Evolutionary conservation across 2,113 vertebrate species (phyloP), one percentile per base, ranked within the genome.

Genomic region (Progne subis): DNA sequence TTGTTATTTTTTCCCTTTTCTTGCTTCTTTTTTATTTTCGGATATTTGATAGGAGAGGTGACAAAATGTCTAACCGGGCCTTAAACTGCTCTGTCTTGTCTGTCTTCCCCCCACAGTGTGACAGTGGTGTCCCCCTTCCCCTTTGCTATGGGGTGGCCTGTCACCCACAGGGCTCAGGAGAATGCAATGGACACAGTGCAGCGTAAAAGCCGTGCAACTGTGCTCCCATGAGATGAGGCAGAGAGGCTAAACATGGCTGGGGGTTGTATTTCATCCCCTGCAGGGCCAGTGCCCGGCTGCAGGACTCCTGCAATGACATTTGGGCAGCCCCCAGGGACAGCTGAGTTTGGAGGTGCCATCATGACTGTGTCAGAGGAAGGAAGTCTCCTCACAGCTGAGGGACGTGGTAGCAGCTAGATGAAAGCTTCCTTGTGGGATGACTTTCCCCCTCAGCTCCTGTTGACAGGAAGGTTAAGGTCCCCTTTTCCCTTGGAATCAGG

Each of bases 171-270:
- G 56, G 78, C 57, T 23, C n/a, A 1, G 13, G 16, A 26, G 71
- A 74, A 43, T 47, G 32, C 1, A 3, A 7, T 1, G 4, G 53
- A 18, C 28, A 7, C 0, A 1, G 26, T 29, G 26, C 8, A 5
- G 3, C 24, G 71, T 61, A 41, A 15, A 71, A 65, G 55, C 86
- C 47, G 2, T 6, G 32, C 37, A 21, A 0, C 39, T 56, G 0
- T 56, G 57, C 63, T 80, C 43, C 28, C 80, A 26, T 0, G 2
- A 74, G 72, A 41, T 0, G 0, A 80, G 59, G 44, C 63, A 72
- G 78, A 49, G 10, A 23, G 69, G 25, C 65, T 82, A 28, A 88
- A 60, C 52, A 43, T 84, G 79, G 29, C 84, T 7, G 11, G 70
- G 39, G 37, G 5, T 32, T 88, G 53, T 14, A 8, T 86, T 86